phyloP scores from a whole-genome alignment of 2,797 vertebrate genomes.

The Hoplostethus atlanticus region DNA sequence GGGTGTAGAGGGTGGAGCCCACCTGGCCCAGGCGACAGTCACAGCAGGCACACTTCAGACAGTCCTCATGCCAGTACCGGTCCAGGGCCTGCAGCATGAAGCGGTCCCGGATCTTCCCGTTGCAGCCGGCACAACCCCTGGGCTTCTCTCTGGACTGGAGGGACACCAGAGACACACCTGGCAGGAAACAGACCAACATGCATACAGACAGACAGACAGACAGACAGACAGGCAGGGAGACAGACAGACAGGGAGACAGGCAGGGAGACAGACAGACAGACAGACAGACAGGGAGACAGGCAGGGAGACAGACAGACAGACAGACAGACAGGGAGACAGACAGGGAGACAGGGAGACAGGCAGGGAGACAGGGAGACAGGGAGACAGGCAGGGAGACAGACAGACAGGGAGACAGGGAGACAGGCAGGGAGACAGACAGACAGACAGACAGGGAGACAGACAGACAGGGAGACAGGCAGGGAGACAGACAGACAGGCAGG shows the following conservation, averaged over 20 bases:
- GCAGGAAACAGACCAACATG: neutral
- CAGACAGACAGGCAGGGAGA: conserved; percentile 1
- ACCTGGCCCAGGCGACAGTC: conserved; percentile 97
- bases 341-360: too few relatives aligned
- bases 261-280: too few relatives aligned
- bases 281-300: too few relatives aligned
- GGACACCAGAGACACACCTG: conserved; percentile 96
- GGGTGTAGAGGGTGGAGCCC: conserved; percentile 98
- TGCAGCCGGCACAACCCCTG: conserved; percentile 96
- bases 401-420: too few relatives aligned
- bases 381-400: too few relatives aligned
- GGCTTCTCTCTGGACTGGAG: conserved; percentile 97
- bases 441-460: neutral
- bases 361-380: too few relatives aligned
- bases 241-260: too few relatives aligned
- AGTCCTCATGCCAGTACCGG: conserved; percentile 98
- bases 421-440: too few relatives aligned
- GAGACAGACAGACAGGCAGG: too few relatives aligned
- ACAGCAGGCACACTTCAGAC: conserved; percentile 98
- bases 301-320: neutral
- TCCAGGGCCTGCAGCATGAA: conserved; percentile 98
- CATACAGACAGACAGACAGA: neutral
- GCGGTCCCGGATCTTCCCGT: conserved; percentile 97
- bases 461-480: too few relatives aligned
- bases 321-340: neutral